A percentile compares a stretch with the other conserved stretches of the same genome.
phyloP scores from a whole-genome alignment of 2,113 vertebrate species.

The Campylomormyrus tamandua region DNA sequence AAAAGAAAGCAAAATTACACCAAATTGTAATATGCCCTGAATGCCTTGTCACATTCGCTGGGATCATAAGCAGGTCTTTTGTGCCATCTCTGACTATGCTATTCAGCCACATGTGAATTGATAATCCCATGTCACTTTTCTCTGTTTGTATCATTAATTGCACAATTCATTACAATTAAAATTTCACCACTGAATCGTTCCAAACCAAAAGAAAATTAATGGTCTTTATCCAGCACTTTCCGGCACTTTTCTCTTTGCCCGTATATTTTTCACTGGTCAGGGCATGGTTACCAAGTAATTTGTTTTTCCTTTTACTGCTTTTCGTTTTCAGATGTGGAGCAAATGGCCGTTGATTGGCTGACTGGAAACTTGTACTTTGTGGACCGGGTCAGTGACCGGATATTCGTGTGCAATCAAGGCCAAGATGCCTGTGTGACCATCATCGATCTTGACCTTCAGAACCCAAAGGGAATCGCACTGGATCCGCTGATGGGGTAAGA shows the following conservation, averaged over 20 bases:
- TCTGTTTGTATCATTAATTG: not conserved
- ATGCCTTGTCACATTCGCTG: not conserved
- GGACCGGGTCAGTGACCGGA: conserved; percentile 74
- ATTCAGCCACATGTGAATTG: not conserved
- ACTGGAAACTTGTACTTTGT: conserved; percentile 91
- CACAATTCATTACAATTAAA: not conserved
- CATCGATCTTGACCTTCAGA: conserved; percentile 80
- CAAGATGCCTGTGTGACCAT: conserved; percentile 82
- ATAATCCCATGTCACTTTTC: not conserved
- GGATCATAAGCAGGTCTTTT: not conserved
- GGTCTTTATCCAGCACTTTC: not conserved
- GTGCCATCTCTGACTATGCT: not conserved
- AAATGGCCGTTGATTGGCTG: conserved; percentile 90
- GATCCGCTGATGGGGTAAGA: conserved; percentile 91
- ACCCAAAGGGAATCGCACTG: conserved; percentile 84
- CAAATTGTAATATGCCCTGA: not conserved
- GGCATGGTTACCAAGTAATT: not conserved
- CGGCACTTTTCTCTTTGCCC: not conserved
- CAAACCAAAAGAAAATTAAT: not conserved
- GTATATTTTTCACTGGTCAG: not conserved
- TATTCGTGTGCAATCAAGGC: conserved; percentile 75
- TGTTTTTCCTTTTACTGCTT: conserved; percentile 8
- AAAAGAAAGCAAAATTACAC: conserved; percentile 12
- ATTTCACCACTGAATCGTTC: not conserved
- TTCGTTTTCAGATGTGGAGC: conserved; percentile 74